Conservation (phyloP, 2,888 invertebrate species). For the Drosophila niveifrons region DNA sequence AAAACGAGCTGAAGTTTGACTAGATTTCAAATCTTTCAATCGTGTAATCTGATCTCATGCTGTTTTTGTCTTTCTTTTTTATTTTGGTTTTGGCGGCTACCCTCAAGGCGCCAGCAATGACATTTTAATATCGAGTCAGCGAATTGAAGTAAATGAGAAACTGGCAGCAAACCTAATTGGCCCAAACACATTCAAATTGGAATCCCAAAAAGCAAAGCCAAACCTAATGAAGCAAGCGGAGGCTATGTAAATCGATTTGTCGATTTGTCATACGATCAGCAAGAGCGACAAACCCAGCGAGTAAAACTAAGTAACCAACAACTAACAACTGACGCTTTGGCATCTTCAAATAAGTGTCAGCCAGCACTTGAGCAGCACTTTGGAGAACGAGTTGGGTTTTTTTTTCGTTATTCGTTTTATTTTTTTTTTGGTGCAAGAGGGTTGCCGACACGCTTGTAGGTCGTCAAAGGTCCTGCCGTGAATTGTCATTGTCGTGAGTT, state of each 20-base stretch:
- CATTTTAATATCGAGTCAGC: slow-evolving; percentile 54
- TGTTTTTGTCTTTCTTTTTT: neutral
- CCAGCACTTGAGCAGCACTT: slow-evolving; percentile 22
- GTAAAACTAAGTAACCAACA: too few species aligned
- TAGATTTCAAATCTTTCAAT: neutral
- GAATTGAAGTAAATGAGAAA: slow-evolving; percentile 22
- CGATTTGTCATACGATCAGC: slow-evolving; percentile 74
- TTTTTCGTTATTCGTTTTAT: neutral
- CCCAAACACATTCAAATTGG: slow-evolving; percentile 57
- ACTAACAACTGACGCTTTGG: slow-evolving; percentile 53
- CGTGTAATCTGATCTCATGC: neutral
- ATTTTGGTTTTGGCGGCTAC: neutral
- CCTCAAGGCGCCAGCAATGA: slow-evolving; percentile 47
- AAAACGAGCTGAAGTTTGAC: neutral
- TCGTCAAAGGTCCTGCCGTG: slow-evolving; percentile 81
- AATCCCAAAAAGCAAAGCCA: slow-evolving; percentile 39
- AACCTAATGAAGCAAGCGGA: slow-evolving; percentile 19
- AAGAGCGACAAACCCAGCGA: slow-evolving; percentile 15
- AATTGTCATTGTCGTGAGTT: slow-evolving; percentile 81
- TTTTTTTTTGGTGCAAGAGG: slow-evolving; percentile 23
- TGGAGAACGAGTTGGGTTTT: slow-evolving; percentile 8
- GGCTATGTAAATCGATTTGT: slow-evolving; percentile 76
- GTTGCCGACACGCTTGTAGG: slow-evolving; percentile 78
- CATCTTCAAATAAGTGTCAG: slow-evolving; percentile 71
- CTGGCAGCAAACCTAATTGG: slow-evolving; percentile 65